These are phyloP conservation scores for Julus scanicus DNA, from an alignment of 2,888 invertebrate species.

Conservation along the genomic window DNA sequence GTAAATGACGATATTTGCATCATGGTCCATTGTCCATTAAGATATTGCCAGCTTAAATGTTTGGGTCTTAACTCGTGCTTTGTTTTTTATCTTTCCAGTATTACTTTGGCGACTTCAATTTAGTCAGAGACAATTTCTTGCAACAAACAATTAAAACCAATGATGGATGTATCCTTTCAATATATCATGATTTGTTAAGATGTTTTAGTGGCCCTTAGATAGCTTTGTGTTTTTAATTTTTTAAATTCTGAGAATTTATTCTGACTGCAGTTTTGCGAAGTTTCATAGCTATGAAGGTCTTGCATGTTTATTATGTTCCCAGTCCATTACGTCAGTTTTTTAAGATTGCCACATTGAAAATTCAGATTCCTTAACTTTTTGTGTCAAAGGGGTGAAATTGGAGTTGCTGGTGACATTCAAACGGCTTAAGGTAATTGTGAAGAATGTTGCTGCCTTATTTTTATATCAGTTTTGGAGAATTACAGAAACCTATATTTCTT, in stretches of 20 bases:
- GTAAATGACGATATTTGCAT: background rate
- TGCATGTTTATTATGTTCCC: no score
- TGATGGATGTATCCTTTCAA: slow-evolving; percentile 73
- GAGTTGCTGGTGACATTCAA: slow-evolving; percentile 46
- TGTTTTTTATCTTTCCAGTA: slow-evolving; percentile 68
- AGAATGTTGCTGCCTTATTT: background rate
- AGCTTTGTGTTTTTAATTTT: no score
- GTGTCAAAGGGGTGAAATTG: slow-evolving; percentile 44
- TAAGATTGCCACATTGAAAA: background rate
- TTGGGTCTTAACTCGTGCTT: slow-evolving; percentile 6
- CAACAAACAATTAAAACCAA: slow-evolving; percentile 84
- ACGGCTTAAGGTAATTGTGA: slow-evolving; percentile 45
- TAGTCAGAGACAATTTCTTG: slow-evolving; percentile 93
- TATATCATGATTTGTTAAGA: background rate
- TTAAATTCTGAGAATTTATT: no score
- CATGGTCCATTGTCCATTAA: background rate
- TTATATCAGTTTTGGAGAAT: background rate
- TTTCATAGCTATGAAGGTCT: no score
- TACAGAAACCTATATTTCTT: background rate
- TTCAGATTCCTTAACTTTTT: slow-evolving; percentile 17
- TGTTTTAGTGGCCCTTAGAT: background rate
- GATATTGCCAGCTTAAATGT: no score
- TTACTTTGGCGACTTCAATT: slow-evolving; percentile 90
- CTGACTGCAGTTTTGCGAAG: no score
- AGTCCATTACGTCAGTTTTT: background rate